phyloP scores from a whole-genome alignment of 2,113 vertebrate genomes.

The Passer montanus region DNA sequence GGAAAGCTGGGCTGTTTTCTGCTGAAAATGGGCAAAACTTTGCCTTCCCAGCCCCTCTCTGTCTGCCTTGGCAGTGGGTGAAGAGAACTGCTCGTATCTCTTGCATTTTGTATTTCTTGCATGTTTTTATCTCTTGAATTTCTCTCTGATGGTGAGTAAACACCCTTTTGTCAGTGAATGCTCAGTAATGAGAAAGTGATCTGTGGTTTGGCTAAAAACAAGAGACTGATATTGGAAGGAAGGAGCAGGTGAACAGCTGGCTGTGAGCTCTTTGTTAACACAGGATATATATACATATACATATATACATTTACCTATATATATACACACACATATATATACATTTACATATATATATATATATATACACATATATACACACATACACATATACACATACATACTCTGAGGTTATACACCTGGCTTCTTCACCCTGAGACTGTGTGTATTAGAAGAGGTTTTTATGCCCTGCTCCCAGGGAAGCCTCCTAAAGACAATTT shows the following conservation, averaged over 20 bases:
- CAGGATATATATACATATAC: accelerated
- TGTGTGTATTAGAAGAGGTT: neutral
- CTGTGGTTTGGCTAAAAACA: neutral
- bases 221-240: neutral
- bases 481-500: slow-evolving; percentile 9
- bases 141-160: neutral
- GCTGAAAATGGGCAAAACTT: neutral
- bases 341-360: accelerated
- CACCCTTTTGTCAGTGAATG: neutral
- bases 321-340: too few species aligned
- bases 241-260: neutral
- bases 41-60: neutral
- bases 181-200: neutral
- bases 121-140: neutral
- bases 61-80: neutral
- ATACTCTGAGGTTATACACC: neutral
- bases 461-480: neutral
- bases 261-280: neutral
- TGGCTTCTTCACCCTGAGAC: neutral
- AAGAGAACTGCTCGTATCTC: neutral
- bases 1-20: neutral
- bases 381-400: neutral
- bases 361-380: too few species aligned
- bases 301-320: too few species aligned
- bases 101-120: neutral